phyloP scores from a whole-genome alignment of 2,888 invertebrate species.

The Cantharis rustica region DNA sequence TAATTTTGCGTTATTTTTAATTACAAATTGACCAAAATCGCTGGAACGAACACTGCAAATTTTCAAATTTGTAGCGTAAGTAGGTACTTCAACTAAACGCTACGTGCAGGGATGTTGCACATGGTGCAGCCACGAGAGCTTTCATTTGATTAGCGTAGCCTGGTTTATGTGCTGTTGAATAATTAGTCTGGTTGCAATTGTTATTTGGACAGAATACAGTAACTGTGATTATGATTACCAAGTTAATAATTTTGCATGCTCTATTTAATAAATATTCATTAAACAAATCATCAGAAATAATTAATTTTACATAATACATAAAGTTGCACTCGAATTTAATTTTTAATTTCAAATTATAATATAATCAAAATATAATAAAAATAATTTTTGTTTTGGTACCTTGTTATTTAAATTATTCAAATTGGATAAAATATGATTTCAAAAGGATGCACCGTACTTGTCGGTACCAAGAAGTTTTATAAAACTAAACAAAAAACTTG shows the following conservation, averaged over 20 bases:
- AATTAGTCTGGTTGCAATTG: slow-evolving; percentile 21
- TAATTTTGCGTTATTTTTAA: slow-evolving; percentile 23
- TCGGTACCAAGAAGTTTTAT: neutral
- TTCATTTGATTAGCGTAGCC: slow-evolving; percentile 24
- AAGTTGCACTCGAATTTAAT: neutral
- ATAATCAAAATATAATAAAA: neutral
- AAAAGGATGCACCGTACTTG: neutral
- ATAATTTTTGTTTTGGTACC: neutral
- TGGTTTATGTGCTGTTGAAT: slow-evolving; percentile 23
- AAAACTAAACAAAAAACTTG: neutral
- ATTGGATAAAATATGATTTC: neutral
- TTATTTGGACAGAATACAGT: slow-evolving; percentile 18
- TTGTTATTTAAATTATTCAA: neutral
- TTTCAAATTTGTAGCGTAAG: slow-evolving; percentile 16
- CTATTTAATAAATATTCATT: slow-evolving; percentile 3
- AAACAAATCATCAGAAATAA: slow-evolving; percentile 1
- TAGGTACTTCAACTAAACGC: slow-evolving; percentile 14
- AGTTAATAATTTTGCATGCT: slow-evolving; percentile 7
- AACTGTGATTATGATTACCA: slow-evolving; percentile 16
- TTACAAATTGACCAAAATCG: slow-evolving; percentile 12
- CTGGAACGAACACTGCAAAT: slow-evolving; percentile 12
- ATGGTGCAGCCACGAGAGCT: slow-evolving; percentile 26
- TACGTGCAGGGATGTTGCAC: slow-evolving; percentile 15
- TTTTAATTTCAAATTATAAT: neutral
- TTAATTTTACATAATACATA: neutral